phyloP scores from a whole-genome alignment of 2,113 vertebrate genomes.

The Crotalus viridis region DNA sequence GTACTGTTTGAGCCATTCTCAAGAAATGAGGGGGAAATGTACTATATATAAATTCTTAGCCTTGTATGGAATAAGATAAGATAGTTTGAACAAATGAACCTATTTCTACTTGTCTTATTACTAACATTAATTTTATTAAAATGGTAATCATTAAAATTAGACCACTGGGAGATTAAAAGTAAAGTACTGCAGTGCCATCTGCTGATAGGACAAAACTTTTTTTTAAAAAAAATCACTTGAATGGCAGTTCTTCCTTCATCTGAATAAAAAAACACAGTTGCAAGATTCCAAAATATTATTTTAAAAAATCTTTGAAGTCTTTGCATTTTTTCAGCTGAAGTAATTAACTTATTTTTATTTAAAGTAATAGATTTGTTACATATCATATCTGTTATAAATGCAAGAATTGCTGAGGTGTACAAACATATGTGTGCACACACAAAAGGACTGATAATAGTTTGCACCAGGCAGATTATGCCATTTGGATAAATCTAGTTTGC shows the following conservation, averaged over 20 bases:
- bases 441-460: background rate
- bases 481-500: background rate
- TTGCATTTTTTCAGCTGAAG: background rate
- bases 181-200: constrained; percentile 71
- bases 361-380: background rate
- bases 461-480: background rate
- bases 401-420: background rate
- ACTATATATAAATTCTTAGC: constrained; percentile 5
- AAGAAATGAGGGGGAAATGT: constrained; percentile 15
- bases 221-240: fast-evolving
- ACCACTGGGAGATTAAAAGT: background rate
- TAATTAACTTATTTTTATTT: background rate
- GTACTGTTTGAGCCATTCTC: background rate
- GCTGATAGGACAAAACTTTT: constrained; percentile 29
- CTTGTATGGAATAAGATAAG: constrained; percentile 18
- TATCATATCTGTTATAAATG: fast-evolving
- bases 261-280: background rate
- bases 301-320: fast-evolving
- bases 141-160: constrained; percentile 22
- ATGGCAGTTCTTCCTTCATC: fast-evolving
- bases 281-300: fast-evolving
- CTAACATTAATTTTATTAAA: constrained; percentile 23
- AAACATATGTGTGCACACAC: background rate
- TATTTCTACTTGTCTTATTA: constrained; percentile 37
- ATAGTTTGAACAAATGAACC: constrained; percentile 10